Conservation (phyloP, 2,797 vertebrate species). For the Myotis findleyi region DNA sequence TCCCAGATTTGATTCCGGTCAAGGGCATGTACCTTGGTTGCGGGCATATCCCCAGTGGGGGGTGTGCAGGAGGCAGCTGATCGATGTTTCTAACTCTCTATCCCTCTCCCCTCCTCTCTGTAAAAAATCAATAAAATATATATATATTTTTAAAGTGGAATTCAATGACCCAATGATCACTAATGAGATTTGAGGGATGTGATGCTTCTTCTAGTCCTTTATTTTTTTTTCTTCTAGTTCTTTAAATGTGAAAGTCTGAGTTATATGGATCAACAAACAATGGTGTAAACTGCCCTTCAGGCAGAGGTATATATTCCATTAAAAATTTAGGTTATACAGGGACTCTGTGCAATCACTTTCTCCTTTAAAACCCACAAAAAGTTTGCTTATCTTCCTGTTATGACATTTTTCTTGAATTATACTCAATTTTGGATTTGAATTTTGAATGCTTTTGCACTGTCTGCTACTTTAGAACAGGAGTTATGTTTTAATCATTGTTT, state of each 20-base stretch:
- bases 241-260: conserved; percentile 68
- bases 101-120: no score
- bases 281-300: conserved; percentile 34
- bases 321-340: background rate
- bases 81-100: no score
- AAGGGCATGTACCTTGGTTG: no score
- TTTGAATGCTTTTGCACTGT: background rate
- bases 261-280: conserved; percentile 66
- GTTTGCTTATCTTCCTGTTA: background rate
- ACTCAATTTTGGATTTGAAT: conserved; percentile 46
- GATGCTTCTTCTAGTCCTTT: conserved; percentile 55
- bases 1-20: no score
- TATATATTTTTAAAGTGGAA: conserved; percentile 68
- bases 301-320: background rate
- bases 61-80: no score
- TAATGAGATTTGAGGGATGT: conserved; percentile 68
- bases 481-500: background rate
- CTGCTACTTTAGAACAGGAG: background rate
- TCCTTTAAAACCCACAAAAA: conserved; percentile 20
- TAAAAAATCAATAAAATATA: no score
- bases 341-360: background rate
- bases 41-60: no score
- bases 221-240: conserved; percentile 29
- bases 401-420: conserved; percentile 45
- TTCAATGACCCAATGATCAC: conserved; percentile 61